Conservation (phyloP, 2,113 vertebrate species). For the Bombycilla garrulus region DNA sequence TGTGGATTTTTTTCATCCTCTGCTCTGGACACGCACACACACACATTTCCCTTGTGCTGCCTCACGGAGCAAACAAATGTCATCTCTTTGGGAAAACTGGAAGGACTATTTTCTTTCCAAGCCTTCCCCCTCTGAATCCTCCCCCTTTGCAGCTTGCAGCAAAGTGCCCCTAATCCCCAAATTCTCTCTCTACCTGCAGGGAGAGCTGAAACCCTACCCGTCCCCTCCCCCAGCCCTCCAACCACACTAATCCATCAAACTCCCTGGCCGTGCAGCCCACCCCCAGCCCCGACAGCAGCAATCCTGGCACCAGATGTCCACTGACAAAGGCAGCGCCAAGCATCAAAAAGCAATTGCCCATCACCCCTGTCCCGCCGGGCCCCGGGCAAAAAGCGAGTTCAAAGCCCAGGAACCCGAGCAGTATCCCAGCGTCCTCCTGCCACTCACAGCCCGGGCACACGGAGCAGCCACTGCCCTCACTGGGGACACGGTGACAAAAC, state of each 20-base stretch:
- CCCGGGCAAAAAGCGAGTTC: neutral
- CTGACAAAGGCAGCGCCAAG: conserved; percentile 35
- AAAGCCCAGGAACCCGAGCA: neutral
- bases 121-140: neutral
- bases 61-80: neutral
- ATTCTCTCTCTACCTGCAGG: conserved; percentile 41
- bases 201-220: conserved; percentile 5
- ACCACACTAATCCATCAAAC: conserved; percentile 46
- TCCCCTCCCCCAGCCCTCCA: conserved; percentile 31
- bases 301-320: conserved; percentile 68
- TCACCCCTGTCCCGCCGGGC: neutral
- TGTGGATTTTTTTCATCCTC: neutral
- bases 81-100: neutral
- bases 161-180: conserved; percentile 30
- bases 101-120: neutral
- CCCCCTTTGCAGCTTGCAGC: neutral
- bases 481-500: neutral
- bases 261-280: conserved; percentile 25
- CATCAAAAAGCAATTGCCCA: conserved; percentile 20
- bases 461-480: neutral
- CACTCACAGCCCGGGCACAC: neutral
- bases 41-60: neutral
- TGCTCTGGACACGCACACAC: neutral
- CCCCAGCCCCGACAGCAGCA: conserved; percentile 44
- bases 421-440: neutral